Conservation (phyloP, 1,140 invertebrate genomes). For the Cryptotermes secundus region DNA sequence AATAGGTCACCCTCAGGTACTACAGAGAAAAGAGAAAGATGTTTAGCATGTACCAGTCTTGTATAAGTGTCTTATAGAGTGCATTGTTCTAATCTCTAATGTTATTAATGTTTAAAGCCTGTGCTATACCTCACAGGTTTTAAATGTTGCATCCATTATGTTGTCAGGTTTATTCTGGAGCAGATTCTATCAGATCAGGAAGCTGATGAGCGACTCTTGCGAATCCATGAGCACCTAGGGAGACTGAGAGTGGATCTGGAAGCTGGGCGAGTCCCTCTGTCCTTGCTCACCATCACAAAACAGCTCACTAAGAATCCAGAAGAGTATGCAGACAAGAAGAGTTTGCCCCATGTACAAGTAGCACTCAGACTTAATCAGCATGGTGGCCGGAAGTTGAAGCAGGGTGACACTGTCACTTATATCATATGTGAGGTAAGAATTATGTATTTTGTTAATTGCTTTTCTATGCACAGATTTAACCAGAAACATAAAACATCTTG, state of each 20-base stretch:
- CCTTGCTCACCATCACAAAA: slow-evolving; percentile 88
- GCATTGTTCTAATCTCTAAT: neutral
- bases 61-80: neutral
- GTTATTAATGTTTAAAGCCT: no score
- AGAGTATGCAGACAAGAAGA: slow-evolving; percentile 86
- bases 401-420: slow-evolving; percentile 94
- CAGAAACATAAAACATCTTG: neutral
- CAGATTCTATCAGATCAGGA: slow-evolving; percentile 81
- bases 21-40: neutral
- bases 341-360: slow-evolving; percentile 82
- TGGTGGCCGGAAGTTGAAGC: slow-evolving; percentile 78
- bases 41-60: neutral
- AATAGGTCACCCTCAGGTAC: neutral
- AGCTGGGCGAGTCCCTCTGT: slow-evolving; percentile 67
- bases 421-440: slow-evolving; percentile 82
- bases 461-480: neutral
- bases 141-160: neutral
- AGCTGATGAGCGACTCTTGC: slow-evolving; percentile 79
- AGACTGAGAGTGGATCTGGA: slow-evolving; percentile 71
- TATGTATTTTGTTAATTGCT: neutral
- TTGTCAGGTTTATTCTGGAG: slow-evolving; percentile 66
- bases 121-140: no score
- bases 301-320: slow-evolving; percentile 93
- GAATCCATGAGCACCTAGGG: slow-evolving; percentile 71
- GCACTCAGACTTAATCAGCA: slow-evolving; percentile 82